These are phyloP conservation scores for Noctua fimbriata DNA, from an alignment of 2,888 invertebrate genomes.

Conservation along the genomic window DNA sequence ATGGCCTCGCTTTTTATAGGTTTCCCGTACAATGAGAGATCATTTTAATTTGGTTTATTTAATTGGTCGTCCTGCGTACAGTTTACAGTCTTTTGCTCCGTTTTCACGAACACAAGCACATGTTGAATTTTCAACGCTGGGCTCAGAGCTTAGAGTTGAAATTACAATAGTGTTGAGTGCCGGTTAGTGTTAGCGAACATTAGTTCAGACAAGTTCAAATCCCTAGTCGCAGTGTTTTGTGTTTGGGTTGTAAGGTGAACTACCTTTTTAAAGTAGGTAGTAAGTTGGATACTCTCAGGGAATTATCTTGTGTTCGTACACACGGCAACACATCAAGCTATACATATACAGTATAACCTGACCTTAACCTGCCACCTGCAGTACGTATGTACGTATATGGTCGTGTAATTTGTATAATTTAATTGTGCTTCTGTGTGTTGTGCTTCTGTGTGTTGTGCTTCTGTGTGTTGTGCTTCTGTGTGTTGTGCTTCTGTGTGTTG, in stretches of 20 bases:
- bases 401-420: too few species aligned
- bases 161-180: not conserved
- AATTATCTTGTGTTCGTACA: slow-evolving; percentile 16
- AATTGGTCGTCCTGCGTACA: not conserved
- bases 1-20: too few species aligned
- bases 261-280: slow-evolving; percentile 11
- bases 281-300: slow-evolving; percentile 31
- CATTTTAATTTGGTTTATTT: too few species aligned
- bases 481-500: too few species aligned
- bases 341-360: too few species aligned
- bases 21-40: too few species aligned
- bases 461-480: too few species aligned
- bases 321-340: too few species aligned
- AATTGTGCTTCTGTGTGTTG: too few species aligned
- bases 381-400: too few species aligned
- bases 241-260: slow-evolving; percentile 36
- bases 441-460: too few species aligned
- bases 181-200: not conserved
- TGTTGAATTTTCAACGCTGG: not conserved
- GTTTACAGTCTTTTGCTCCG: not conserved
- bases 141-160: not conserved
- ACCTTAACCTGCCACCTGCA: too few species aligned
- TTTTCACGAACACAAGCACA: not conserved
- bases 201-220: slow-evolving; percentile 36
- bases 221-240: slow-evolving; percentile 39